phyloP scores from a whole-genome alignment of 2,113 vertebrate species.

The Prunella fulvescens region DNA sequence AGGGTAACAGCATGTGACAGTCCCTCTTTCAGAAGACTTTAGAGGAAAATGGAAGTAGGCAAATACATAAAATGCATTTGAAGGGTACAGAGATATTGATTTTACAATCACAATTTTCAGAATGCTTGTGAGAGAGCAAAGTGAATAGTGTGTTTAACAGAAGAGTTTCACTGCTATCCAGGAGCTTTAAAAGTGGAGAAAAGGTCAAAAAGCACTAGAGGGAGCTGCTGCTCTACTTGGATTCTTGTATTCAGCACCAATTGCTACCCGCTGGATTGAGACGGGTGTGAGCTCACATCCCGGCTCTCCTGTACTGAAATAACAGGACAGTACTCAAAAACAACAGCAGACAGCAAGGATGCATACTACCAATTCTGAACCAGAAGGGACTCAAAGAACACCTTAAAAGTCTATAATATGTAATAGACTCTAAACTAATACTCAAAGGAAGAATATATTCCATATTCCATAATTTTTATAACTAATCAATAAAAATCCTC shows the following conservation, averaged over 20 bases:
- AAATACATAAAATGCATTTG: background rate
- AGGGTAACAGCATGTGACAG: background rate
- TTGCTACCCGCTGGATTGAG: background rate
- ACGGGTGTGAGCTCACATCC: background rate
- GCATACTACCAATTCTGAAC: background rate
- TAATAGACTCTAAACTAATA: conserved; percentile 16
- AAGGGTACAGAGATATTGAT: background rate
- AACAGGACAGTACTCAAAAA: conserved; percentile 15
- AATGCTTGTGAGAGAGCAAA: background rate
- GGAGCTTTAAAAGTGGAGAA: background rate
- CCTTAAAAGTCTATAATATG: conserved; percentile 8
- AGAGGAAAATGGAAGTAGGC: background rate
- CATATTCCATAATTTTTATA: background rate
- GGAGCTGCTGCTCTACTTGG: conserved; percentile 68
- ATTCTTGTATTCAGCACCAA: conserved; percentile 29
- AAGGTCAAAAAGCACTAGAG: conserved; percentile 65
- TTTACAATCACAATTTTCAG: background rate
- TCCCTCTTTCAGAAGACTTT: background rate
- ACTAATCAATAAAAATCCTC: background rate
- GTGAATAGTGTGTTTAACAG: background rate
- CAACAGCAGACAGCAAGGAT: conserved; percentile 22
- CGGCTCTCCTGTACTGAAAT: conserved; percentile 1
- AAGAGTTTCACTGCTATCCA: background rate
- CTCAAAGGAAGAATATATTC: background rate
- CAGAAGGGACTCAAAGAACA: conserved; percentile 2